Percentiles rank a stretch among this genome's conserved stretches.
Evolutionary conservation across 2,113 vertebrate species (phyloP).

Genomic region (Lasiurus cinereus): DNA sequence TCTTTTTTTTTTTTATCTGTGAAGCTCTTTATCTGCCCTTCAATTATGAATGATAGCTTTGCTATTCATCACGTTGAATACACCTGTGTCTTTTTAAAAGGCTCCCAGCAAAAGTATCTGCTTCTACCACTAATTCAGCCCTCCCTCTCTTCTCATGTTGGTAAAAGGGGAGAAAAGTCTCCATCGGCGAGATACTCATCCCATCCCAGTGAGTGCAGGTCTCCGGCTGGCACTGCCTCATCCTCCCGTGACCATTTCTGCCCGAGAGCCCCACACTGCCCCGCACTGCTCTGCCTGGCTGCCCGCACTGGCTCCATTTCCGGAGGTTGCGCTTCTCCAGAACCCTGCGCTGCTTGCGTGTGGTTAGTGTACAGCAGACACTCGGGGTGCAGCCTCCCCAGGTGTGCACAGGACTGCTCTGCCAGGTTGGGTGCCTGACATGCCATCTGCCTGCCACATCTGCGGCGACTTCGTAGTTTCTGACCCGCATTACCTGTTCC

Average conservation of each 20-base stretch:
- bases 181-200: background rate
- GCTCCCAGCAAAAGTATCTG: background rate
- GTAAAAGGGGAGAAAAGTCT: background rate
- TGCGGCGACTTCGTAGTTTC: background rate
- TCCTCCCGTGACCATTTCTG: background rate
- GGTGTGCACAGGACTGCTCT: background rate
- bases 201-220: accelerated
- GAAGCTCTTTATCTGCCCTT: no score
- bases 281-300: background rate
- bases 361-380: accelerated
- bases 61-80: no score
- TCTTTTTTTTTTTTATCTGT: no score
- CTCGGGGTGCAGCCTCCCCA: no score
- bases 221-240: accelerated
- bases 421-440: background rate
- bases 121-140: background rate
- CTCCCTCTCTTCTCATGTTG: background rate
- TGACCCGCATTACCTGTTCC: background rate
- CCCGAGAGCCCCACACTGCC: no score
- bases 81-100: conserved; percentile 15
- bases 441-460: background rate
- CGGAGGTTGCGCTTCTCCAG: background rate
- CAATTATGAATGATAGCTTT: no score
- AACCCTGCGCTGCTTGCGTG: background rate
- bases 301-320: background rate